Evolutionary conservation across 2,113 vertebrate species (phyloP), one percentile per base, ranked within the genome.

Genomic region (Aspidoscelis tigris): DNA sequence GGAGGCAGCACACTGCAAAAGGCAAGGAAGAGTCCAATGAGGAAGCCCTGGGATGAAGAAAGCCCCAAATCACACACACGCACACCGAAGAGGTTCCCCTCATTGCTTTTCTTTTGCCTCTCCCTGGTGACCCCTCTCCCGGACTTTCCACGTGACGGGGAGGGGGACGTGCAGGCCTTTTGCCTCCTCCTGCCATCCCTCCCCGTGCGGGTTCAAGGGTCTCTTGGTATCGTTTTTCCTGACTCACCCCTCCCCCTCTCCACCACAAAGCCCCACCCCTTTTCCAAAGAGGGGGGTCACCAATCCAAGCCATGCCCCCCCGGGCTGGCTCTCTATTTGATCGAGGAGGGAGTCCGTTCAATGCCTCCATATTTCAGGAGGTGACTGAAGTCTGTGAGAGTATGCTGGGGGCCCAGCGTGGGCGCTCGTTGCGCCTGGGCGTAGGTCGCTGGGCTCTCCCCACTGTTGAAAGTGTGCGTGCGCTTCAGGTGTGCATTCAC

Each of bases 331-430:
- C 11, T 86, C 91, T 94, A 94, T 89, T 94, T 94, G 72, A 94
- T 97, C 2, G 95, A 94, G 92, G 94, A 96, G 65, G 98, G 96
- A 94, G 97, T 95, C 94, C 97, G 96, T 92, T 98, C 97, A 61
- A 95, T 91, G 81, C 96, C 94, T 7, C 76, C 16, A 87, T 95
- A 97, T 88, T 96, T 97, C 83, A 96, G 93, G 72, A 98, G 95
- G 58, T 97, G 94, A 80, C 97, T 97, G 92, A 97, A 96, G 96
- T 99, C 98, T 88, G 97, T 95, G 89, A 96, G 91, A 4, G 97
- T 96, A 76, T 96, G 95, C 0, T 93, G 89, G 86, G 93, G 93
- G 86, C 89, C 96, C 87, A 92, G 93, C 1, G 81, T 92, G 41
- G 3, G 71, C 1, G 88, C 87, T 81, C 91, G 84, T 0, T 93